Conservation (phyloP, 2,797 vertebrate species). For the Melanotaenia maccullochi region DNA sequence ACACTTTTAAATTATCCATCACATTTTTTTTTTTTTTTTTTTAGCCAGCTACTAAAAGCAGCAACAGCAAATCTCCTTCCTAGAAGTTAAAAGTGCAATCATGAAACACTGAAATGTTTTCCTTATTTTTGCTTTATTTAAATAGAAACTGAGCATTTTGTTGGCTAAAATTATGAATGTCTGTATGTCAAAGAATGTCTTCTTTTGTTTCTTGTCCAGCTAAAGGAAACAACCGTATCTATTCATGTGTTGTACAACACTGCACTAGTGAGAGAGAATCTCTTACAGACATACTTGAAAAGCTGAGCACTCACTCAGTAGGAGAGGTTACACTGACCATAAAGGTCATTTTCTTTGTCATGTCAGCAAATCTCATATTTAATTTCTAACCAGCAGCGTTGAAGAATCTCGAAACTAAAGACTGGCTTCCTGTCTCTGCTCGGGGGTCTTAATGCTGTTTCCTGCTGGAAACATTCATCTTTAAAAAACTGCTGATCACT, state of each 20-base stretch:
- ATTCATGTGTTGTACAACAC: not conserved
- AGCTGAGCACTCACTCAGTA: not conserved
- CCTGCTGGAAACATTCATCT: not conserved
- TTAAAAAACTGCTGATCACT: not conserved
- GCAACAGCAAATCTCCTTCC: not conserved
- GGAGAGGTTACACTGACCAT: not conserved
- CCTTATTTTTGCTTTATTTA: not conserved
- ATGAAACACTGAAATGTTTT: conserved; percentile 1
- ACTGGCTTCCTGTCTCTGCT: not conserved
- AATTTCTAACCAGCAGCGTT: not conserved
- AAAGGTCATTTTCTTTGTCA: not conserved
- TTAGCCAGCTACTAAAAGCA: no score
- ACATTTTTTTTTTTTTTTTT: not conserved
- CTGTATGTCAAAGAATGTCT: not conserved
- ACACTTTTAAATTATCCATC: not conserved
- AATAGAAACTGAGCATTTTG: not conserved
- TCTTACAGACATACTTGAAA: conserved; percentile 11
- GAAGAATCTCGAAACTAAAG: not conserved
- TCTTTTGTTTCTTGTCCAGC: not conserved
- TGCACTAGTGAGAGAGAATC: not conserved
- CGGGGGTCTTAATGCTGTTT: not conserved
- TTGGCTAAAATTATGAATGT: not conserved
- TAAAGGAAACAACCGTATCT: not conserved
- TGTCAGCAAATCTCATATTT: not conserved
- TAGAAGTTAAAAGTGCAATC: not conserved